These are phyloP conservation scores for Atta texana DNA, from an alignment of 1,140 invertebrate species.

Conservation along the genomic window DNA sequence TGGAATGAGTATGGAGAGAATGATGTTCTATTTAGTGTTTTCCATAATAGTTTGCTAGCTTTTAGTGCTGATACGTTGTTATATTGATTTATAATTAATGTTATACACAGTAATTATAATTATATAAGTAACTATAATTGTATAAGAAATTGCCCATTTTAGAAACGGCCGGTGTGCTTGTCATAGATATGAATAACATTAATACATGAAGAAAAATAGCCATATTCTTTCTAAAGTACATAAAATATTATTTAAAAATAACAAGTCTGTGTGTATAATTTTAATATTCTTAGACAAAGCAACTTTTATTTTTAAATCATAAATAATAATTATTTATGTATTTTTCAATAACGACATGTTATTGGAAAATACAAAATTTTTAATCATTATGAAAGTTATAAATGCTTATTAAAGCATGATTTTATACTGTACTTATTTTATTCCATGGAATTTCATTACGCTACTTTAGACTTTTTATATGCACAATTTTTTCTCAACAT, in stretches of 20 bases:
- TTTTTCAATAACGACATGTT: not conserved
- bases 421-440: constrained; percentile 40
- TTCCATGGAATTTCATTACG: constrained; percentile 7
- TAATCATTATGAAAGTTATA: constrained; percentile 26
- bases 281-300: constrained; percentile 1
- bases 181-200: constrained; percentile 36
- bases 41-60: constrained; percentile 69
- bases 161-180: constrained; percentile 38
- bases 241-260: constrained; percentile 28
- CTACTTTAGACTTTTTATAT: not conserved
- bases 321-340: constrained; percentile 10
- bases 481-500: not conserved
- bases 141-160: constrained; percentile 33
- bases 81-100: constrained; percentile 68
- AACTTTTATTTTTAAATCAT: constrained; percentile 1
- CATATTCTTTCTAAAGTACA: constrained; percentile 38
- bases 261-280: not conserved
- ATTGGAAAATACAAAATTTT: not conserved
- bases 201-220: not conserved
- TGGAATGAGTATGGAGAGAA: constrained; percentile 48
- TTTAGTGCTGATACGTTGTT: constrained; percentile 68
- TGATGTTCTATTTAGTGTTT: constrained; percentile 61
- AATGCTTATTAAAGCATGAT: constrained; percentile 22
- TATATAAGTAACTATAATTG: constrained; percentile 15
- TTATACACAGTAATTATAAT: constrained; percentile 52